Conservation (phyloP, 2,797 vertebrate genomes). For the Lepilemur septentrionalis region DNA sequence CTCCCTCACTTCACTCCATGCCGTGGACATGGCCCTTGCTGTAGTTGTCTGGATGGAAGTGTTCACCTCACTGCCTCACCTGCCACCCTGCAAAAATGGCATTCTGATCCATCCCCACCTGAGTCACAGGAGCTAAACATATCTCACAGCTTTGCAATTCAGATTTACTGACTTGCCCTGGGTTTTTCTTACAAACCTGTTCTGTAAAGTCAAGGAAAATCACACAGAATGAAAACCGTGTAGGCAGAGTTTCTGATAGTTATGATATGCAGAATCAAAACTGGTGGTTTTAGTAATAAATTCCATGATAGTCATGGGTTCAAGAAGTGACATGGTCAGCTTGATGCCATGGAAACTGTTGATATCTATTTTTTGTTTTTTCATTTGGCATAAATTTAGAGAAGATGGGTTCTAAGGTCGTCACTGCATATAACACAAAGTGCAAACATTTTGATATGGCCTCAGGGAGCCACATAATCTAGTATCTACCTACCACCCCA, state of each 20-base stretch:
- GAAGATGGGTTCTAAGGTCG: not conserved
- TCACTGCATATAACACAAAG: not conserved
- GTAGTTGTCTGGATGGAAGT: not conserved
- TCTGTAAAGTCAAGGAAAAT: not conserved
- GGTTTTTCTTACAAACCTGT: not conserved
- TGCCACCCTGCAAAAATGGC: not conserved
- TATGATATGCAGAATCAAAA: not conserved
- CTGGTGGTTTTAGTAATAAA: not conserved
- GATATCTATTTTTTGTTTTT: not conserved
- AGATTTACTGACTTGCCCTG: not conserved
- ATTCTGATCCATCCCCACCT: not conserved
- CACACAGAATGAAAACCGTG: not conserved
- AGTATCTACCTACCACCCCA: not conserved
- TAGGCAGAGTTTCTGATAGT: not conserved
- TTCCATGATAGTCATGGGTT: not conserved
- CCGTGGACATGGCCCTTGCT: not conserved
- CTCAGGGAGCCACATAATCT: not conserved
- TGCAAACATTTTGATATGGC: not conserved
- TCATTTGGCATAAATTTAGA: not conserved
- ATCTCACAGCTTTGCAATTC: not conserved
- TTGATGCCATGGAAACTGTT: not conserved
- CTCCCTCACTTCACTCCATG: not conserved
- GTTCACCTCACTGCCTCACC: not conserved
- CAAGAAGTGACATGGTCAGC: not conserved
- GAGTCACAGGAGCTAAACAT: not conserved